phyloP scores from a whole-genome alignment of 2,888 invertebrate species.

The Hecatera dysodea region DNA sequence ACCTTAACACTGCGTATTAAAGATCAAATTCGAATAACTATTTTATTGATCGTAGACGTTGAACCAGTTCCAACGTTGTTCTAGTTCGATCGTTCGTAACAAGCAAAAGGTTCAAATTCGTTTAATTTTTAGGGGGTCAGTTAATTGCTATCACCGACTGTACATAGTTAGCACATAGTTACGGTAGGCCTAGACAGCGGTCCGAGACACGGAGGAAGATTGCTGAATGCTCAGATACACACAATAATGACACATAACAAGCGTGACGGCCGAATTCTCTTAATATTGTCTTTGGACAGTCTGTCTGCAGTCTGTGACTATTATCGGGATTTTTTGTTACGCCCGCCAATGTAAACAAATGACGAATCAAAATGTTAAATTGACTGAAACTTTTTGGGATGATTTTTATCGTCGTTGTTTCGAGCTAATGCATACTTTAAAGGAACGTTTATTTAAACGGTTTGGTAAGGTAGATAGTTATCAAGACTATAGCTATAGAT shows the following conservation, averaged over 20 bases:
- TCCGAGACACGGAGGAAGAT: slow-evolving; percentile 72
- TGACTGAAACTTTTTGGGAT: slow-evolving; percentile 36
- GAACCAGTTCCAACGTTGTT: too few relatives aligned
- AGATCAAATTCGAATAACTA: too few relatives aligned
- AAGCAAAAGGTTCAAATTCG: too few relatives aligned
- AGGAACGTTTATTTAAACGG: background rate
- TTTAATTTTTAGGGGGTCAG: too few relatives aligned
- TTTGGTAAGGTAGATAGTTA: background rate
- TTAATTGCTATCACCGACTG: too few relatives aligned
- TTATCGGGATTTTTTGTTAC: slow-evolving; percentile 28
- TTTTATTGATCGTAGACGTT: too few relatives aligned
- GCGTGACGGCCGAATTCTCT: slow-evolving; percentile 74
- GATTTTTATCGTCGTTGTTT: slow-evolving; percentile 26
- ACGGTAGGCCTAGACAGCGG: slow-evolving; percentile 68
- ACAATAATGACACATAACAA: slow-evolving; percentile 72
- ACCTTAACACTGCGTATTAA: too few relatives aligned
- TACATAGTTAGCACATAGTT: slow-evolving; percentile 69
- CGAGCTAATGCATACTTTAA: background rate
- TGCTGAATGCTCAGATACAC: slow-evolving; percentile 71
- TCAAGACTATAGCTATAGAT: background rate
- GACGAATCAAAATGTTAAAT: slow-evolving; percentile 46
- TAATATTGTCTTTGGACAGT: slow-evolving; percentile 58
- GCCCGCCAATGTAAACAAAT: slow-evolving; percentile 40
- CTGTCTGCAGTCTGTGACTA: slow-evolving; percentile 30
- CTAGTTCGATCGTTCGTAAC: too few relatives aligned